phyloP scores from a whole-genome alignment of 1,140 invertebrate genomes.

The Steinernema khuongi region DNA sequence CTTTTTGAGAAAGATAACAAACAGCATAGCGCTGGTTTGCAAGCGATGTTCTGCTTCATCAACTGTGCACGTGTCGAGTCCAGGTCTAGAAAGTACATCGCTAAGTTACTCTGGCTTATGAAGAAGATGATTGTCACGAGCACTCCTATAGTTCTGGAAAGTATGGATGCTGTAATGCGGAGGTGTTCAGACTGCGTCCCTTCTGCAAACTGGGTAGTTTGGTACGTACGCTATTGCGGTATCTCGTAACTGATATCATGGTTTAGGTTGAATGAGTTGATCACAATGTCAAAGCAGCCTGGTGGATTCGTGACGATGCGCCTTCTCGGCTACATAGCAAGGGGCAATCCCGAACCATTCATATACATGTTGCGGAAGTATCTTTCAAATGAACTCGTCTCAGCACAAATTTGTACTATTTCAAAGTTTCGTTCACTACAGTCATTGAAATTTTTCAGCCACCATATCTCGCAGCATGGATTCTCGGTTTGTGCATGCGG shows the following conservation, averaged over 20 bases:
- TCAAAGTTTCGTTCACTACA: background rate
- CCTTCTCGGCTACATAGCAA: background rate
- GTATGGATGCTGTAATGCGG: background rate
- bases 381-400: background rate
- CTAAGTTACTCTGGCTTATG: background rate
- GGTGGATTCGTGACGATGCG: background rate
- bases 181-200: background rate
- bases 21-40: background rate
- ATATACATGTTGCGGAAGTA: background rate
- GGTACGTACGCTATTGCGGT: background rate
- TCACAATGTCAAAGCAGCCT: background rate
- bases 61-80: background rate
- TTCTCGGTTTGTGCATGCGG: background rate
- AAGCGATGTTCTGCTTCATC: background rate
- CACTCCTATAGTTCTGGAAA: background rate
- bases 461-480: background rate
- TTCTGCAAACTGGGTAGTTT: background rate
- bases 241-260: background rate
- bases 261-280: background rate
- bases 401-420: background rate
- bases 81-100: background rate
- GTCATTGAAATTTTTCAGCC: too few relatives aligned
- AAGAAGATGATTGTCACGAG: background rate
- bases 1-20: background rate
- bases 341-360: background rate